phyloP scores from a whole-genome alignment of 2,888 invertebrate species.

The Stomorhina lunata region DNA sequence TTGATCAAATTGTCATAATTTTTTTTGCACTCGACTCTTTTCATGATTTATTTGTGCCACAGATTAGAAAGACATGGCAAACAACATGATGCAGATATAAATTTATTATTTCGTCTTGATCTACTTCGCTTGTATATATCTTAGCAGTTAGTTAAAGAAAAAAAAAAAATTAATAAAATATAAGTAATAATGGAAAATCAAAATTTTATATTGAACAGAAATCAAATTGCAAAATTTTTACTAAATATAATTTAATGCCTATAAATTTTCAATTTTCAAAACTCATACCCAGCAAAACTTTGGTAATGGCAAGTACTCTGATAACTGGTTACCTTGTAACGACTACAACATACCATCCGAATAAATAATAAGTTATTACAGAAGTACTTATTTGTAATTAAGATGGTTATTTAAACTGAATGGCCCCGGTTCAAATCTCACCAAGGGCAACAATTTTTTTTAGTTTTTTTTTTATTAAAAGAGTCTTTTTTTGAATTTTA shows the following conservation, averaged over 20 bases:
- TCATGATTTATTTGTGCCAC: slow-evolving; percentile 52
- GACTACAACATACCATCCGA: too few relatives aligned
- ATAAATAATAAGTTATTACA: too few relatives aligned
- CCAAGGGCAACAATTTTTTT: too few relatives aligned
- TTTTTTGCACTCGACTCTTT: not conserved
- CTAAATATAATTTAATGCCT: slow-evolving; percentile 52
- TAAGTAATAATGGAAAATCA: not conserved
- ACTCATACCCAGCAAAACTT: too few relatives aligned
- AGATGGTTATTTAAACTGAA: too few relatives aligned
- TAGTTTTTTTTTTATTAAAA: too few relatives aligned
- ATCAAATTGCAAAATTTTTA: slow-evolving; percentile 21
- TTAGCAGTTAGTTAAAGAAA: not conserved
- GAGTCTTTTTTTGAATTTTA: too few relatives aligned
- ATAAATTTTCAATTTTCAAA: slow-evolving; percentile 47
- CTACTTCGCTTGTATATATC: not conserved
- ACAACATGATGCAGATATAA: slow-evolving; percentile 30
- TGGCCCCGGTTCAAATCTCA: too few relatives aligned
- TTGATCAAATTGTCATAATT: slow-evolving; percentile 66
- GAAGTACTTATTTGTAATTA: too few relatives aligned
- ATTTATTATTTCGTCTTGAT: not conserved
- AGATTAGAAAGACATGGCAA: slow-evolving; percentile 50
- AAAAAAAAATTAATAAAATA: not conserved
- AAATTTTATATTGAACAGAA: not conserved
- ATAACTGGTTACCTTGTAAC: too few relatives aligned
- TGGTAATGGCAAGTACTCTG: too few relatives aligned